Conservation (phyloP, 2,888 invertebrate genomes). For the Aleiodes alternator region DNA sequence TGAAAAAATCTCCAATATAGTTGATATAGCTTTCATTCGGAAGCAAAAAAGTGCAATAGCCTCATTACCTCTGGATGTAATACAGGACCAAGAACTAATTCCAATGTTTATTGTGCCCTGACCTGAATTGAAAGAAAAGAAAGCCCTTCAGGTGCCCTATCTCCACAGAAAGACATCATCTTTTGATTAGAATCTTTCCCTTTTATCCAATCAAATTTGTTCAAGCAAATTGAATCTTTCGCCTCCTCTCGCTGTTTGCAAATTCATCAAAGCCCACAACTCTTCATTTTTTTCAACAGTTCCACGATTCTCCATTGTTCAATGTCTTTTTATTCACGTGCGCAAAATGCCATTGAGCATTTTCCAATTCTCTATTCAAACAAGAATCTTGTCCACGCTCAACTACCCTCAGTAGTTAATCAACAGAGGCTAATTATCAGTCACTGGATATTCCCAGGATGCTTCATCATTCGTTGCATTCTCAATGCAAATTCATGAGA, state of each 20-base stretch:
- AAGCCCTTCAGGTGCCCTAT: neutral
- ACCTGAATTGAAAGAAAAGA: neutral
- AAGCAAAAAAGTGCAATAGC: too few relatives aligned
- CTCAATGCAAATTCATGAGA: conserved; percentile 39
- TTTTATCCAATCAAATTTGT: conserved; percentile 52
- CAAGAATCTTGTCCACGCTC: conserved; percentile 23
- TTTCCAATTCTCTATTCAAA: conserved; percentile 29
- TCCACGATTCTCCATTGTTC: conserved; percentile 19
- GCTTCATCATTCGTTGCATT: conserved; percentile 32
- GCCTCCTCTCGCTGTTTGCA: conserved; percentile 40
- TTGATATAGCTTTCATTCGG: too few relatives aligned
- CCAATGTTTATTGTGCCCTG: too few relatives aligned
- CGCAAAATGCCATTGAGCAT: conserved; percentile 18
- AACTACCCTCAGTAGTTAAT: conserved; percentile 46
- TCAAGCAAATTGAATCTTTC: conserved; percentile 53
- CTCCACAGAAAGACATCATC: conserved; percentile 1
- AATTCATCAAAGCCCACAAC: conserved; percentile 23
- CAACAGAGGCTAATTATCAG: conserved; percentile 50
- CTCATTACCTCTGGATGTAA: too few relatives aligned
- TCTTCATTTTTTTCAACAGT: conserved; percentile 18
- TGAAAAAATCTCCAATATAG: too few relatives aligned
- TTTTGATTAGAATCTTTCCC: conserved; percentile 47
- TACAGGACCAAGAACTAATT: too few relatives aligned
- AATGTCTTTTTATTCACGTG: conserved; percentile 11
- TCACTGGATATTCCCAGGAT: conserved; percentile 23